Base-by-base conservation (phyloP, 2,888 invertebrate genomes). In the Phyto melanocephala region DNA sequence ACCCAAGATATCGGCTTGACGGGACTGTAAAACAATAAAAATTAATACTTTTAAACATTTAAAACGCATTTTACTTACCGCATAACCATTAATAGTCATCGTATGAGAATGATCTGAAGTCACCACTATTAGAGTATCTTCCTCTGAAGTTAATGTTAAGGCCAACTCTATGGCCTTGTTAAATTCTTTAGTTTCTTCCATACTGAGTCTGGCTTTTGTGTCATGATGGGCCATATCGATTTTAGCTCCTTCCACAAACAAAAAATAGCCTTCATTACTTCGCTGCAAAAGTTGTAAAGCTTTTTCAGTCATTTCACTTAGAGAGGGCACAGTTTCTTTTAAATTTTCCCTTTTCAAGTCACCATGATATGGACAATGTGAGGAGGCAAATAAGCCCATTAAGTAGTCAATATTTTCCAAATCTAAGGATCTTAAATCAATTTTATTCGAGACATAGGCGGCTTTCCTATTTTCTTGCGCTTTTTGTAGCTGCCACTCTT, bases 51-150 rank as follows among this genome's bases (percentile, higher is more conserved):
- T n/a, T n/a, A n/a, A n/a, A n/a, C n/a, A n/a, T n/a, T n/a, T n/a
- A n/a, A n/a, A n/a, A n/a, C n/a, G n/a, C n/a, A n/a, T n/a, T n/a
- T n/a, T n/a, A 77, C 95, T 90, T 45, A 92, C 91, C 20, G 95
- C 94, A 87, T 96, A 96, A 0, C 96, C 96, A 63, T 93, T 93
- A 70, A 95, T 93, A 2, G 94, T 93, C 93, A 96, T 93, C 0
- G 95, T 94, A 88, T 96, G 96, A 0, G 94, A 94, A 87, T 96
- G 96, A 88, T 96, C 96, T 1, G 96, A 93, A 0, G 96, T 95
- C 4, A 96, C 96, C 0, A 97, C 93, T 5, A 96, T 93, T 8
- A 97, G 90, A 0, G 97, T 97, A 20, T 97, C 95, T 0, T 93
- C 91, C 0, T 90, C 88, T 81, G 93, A 90, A 0, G 95, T 94